Evolutionary conservation across 2,797 vertebrate species (phyloP).

Genomic region (Pipistrellus nathusii): DNA sequence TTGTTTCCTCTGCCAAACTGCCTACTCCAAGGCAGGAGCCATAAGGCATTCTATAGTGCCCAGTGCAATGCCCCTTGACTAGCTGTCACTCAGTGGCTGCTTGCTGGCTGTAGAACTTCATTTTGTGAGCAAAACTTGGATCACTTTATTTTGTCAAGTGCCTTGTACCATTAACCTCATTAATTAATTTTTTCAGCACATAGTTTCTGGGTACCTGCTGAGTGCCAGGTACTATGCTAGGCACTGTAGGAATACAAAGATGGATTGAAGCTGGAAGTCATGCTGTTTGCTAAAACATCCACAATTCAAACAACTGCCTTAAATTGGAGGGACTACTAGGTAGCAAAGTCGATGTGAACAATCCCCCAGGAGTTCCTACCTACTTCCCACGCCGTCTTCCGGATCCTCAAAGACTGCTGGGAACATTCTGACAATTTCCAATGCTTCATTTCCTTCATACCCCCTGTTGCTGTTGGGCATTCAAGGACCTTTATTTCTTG

Average conservation of each 20-base stretch:
- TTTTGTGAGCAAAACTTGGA: neutral
- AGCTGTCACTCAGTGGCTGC: too few species aligned
- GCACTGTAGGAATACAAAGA: neutral
- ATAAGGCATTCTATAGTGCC: fast-evolving
- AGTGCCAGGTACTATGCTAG: neutral
- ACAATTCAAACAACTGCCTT: neutral
- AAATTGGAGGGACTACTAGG: neutral
- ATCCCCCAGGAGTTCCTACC: neutral
- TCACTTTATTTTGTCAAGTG: neutral
- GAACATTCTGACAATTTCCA: neutral
- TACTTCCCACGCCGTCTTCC: neutral
- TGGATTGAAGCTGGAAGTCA: neutral
- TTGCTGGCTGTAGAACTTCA: neutral
- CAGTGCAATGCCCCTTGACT: fast-evolving
- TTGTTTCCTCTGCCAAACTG: neutral
- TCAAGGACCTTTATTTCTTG: constrained; percentile 51
- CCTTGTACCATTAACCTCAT: neutral
- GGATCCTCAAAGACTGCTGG: neutral
- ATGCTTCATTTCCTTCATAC: neutral
- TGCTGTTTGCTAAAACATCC: neutral
- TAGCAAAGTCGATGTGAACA: neutral
- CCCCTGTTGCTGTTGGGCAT: neutral
- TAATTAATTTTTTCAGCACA: neutral
- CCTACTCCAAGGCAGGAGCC: neutral
- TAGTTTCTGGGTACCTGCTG: neutral